Base-by-base conservation (phyloP, 2,113 vertebrate species). In the Dromas ardeola region DNA sequence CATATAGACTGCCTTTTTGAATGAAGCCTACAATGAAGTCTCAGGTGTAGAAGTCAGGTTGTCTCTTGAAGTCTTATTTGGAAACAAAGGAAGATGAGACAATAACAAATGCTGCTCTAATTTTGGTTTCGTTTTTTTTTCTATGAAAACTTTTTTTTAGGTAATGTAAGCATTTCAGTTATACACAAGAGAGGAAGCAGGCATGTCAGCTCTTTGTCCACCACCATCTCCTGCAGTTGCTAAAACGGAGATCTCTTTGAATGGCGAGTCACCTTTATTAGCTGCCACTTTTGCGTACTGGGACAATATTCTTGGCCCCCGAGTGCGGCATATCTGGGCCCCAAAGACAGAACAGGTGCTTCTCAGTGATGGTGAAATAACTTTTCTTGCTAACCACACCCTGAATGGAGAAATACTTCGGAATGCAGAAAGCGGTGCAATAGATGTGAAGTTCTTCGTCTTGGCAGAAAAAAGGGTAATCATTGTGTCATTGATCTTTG, bases 251-350 rank as follows among this genome's bases (percentile, higher is more conserved):
- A 99, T 99, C 23, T 91, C 97, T 5, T 90, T 99, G 38, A 99
- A 98, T 77, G 99, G 99, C 47, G 98, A 99, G 94, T 99, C 99
- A n/a, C 99, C 99, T 8, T 96, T 99, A 66, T 87, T 99, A 81
- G 99, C 99, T 88, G 99, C 99, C 73, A 99, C 99, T 73, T 99
- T 99, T 86, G 99, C 99, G 86, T 99, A 99, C 98, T 99, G 99
- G 99, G 99, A 99, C 97, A 99, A 99, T 97, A 99, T 99, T 96
- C 98, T 99, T 91, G 99, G 99, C 13, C 99, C 99, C 7, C 98
- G 99, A 50, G 99, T 99, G 76, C 98, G 99, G 40, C 99, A 99
- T 91, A 99, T 99, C 95, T 99, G 99, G 99, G 98, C 98, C 21
- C 99, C 99, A 12, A 99, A 99, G 96, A 98, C 98, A 26, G 98